phyloP scores from a whole-genome alignment of 1,140 invertebrate genomes.

The Telenomus remus region DNA sequence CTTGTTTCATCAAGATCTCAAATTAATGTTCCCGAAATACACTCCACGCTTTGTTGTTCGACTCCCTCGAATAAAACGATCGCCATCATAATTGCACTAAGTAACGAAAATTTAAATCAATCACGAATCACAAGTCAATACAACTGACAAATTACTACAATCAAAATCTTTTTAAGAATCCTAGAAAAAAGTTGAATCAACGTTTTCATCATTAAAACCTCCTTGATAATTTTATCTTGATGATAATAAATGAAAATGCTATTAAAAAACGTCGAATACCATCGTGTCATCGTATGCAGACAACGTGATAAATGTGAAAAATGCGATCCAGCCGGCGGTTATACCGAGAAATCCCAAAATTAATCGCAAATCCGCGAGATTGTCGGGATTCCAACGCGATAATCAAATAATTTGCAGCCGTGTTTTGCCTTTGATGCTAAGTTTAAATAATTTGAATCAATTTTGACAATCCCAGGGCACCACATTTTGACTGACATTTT shows the following conservation, averaged over 20 bases:
- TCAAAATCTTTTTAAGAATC: too few relatives aligned
- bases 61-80: slow-evolving; percentile 29
- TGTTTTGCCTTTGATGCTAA: neutral
- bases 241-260: slow-evolving; percentile 5
- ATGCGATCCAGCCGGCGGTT: slow-evolving; percentile 7
- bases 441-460: slow-evolving; percentile 13
- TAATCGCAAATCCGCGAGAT: slow-evolving; percentile 21
- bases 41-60: slow-evolving; percentile 31
- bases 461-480: neutral
- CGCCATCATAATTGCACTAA: neutral
- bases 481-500: neutral
- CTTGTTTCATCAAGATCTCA: slow-evolving; percentile 48
- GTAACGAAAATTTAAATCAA: too few relatives aligned
- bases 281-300: neutral
- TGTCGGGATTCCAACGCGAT: slow-evolving; percentile 11
- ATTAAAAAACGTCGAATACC: slow-evolving; percentile 13
- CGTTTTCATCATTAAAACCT: too few relatives aligned
- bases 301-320: slow-evolving; percentile 10
- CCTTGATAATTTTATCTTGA: too few relatives aligned
- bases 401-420: slow-evolving; percentile 16
- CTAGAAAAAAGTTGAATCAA: too few relatives aligned
- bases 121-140: too few relatives aligned
- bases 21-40: slow-evolving; percentile 33
- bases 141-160: too few relatives aligned
- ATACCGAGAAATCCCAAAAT: slow-evolving; percentile 20